Conservation (phyloP, 2,113 vertebrate genomes). For the Salvelinus alpinus region DNA sequence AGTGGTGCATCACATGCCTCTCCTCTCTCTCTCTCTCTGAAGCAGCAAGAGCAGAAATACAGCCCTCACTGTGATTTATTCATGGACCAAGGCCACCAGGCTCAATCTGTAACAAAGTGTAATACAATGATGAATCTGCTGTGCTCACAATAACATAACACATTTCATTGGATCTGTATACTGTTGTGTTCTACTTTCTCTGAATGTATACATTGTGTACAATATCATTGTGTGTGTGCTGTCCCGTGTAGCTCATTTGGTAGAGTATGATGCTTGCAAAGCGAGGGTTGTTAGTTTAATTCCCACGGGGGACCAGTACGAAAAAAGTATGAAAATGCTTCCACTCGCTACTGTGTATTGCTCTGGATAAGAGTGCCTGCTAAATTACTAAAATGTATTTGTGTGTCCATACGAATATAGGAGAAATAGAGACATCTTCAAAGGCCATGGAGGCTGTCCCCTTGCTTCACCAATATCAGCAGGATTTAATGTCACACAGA, state of each 20-base stretch:
- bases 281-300: too few species aligned
- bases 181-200: constrained; percentile 2
- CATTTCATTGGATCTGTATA: not conserved
- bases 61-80: constrained; percentile 10
- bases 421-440: not conserved
- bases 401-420: not conserved
- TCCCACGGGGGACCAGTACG: too few species aligned
- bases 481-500: not conserved
- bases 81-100: constrained; percentile 18
- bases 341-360: too few species aligned
- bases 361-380: too few species aligned
- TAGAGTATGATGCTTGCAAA: too few species aligned
- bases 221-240: not conserved
- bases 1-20: not conserved
- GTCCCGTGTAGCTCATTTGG: not conserved
- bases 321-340: too few species aligned
- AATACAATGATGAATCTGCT: not conserved
- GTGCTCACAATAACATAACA: not conserved
- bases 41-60: not conserved
- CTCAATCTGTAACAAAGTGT: not conserved
- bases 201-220: not conserved
- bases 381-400: not conserved
- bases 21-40: not conserved
- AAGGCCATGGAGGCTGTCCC: constrained; percentile 14
- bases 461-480: not conserved